phyloP scores from a whole-genome alignment of 2,113 vertebrate genomes.

The Lota lota region DNA sequence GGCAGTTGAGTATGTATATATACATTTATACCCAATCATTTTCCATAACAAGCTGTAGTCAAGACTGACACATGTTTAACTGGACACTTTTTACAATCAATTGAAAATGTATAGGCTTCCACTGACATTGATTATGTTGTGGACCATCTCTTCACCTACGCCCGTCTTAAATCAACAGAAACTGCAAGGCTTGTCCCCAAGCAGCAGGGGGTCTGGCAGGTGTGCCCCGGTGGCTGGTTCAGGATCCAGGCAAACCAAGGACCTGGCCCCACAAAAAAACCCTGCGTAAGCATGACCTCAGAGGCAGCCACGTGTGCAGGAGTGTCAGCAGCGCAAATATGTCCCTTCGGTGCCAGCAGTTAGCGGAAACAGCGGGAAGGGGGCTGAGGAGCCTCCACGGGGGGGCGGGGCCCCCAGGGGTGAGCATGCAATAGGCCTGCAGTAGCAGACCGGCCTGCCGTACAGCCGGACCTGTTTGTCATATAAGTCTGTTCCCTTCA shows the following conservation, averaged over 20 bases:
- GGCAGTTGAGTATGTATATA: no score
- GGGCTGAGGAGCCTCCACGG: conserved; percentile 15
- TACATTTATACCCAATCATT: no score
- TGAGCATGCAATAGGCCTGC: conserved; percentile 36
- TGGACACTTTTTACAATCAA: no score
- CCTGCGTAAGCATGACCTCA: conserved; percentile 47
- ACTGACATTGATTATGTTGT: no score
- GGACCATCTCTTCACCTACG: no score
- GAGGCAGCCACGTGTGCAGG: conserved; percentile 43
- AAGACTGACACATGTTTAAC: no score
- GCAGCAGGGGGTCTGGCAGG: conserved; percentile 35
- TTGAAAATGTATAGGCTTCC: no score
- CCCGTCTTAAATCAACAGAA: neutral
- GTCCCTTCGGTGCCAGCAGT: conserved; percentile 39
- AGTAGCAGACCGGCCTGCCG: conserved; percentile 31
- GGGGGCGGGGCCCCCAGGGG: conserved; percentile 23
- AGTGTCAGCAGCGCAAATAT: conserved; percentile 13
- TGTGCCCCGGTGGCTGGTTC: conserved; percentile 18
- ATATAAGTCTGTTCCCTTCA: conserved; percentile 56
- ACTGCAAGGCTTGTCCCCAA: conserved; percentile 16
- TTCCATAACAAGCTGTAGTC: no score
- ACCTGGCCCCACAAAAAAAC: conserved; percentile 28
- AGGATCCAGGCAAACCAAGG: neutral
- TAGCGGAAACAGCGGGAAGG: conserved; percentile 5
- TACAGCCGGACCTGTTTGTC: conserved; percentile 56